phyloP scores from a whole-genome alignment of 2,888 invertebrate species.

The Aspidapion aeneum region DNA sequence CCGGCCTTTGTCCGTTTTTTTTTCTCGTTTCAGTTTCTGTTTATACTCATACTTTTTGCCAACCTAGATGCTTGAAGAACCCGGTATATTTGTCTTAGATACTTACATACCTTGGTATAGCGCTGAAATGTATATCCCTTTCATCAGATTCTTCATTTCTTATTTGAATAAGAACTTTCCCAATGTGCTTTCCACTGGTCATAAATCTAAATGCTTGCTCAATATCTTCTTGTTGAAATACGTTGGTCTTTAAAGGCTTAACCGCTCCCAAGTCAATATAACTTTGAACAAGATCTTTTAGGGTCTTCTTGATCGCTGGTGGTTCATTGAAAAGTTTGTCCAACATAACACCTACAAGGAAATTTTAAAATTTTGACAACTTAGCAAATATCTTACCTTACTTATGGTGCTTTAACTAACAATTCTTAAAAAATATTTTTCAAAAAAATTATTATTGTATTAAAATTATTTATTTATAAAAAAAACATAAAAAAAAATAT shows the following conservation, averaged over 20 bases:
- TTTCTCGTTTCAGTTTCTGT: no score
- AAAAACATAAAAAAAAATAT: no score
- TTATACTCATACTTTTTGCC: no score
- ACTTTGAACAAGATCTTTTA: constrained; percentile 13
- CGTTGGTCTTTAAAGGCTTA: constrained; percentile 61
- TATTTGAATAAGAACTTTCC: constrained; percentile 58
- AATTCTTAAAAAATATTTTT: no score
- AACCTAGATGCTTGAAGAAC: no score
- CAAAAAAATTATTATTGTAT: no score
- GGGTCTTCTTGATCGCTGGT: constrained; percentile 15
- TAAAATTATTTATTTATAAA: no score
- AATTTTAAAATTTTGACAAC: no score
- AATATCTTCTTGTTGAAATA: constrained; percentile 62
- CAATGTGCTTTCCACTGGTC: constrained; percentile 73
- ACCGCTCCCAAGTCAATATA: constrained; percentile 54
- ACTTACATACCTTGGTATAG: constrained; percentile 12
- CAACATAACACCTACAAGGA: constrained; percentile 54
- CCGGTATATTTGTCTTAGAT: no score
- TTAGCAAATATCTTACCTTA: no score
- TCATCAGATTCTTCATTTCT: constrained; percentile 40
- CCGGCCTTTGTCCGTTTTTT: no score
- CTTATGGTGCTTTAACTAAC: no score
- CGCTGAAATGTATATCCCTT: constrained; percentile 12
- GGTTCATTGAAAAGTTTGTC: constrained; percentile 47
- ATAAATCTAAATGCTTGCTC: constrained; percentile 69